phyloP scores from a whole-genome alignment of 1,140 invertebrate genomes.

The Sitodiplosis mosellana region DNA sequence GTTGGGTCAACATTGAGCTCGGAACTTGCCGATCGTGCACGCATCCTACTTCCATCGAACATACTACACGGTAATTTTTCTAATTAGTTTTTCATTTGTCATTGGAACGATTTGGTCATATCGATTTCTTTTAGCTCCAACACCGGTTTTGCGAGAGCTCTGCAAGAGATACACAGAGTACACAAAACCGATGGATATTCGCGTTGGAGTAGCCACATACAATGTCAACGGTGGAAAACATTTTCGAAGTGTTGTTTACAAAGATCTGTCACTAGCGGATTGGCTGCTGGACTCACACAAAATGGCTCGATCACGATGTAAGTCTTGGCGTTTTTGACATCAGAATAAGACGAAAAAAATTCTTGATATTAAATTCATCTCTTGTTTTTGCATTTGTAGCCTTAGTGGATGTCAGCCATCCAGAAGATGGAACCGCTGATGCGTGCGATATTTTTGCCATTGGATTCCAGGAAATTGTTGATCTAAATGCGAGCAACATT shows the following conservation, averaged over 20 bases:
- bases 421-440: slow-evolving; percentile 28
- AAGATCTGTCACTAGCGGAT: slow-evolving; percentile 79
- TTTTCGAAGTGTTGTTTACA: slow-evolving; percentile 91
- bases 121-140: slow-evolving; percentile 36
- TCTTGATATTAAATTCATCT: slow-evolving; percentile 2
- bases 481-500: slow-evolving; percentile 96
- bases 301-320: slow-evolving; percentile 16
- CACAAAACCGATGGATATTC: slow-evolving; percentile 46
- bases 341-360: neutral
- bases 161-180: slow-evolving; percentile 72
- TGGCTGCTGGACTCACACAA: slow-evolving; percentile 75
- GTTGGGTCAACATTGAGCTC: slow-evolving; percentile 80
- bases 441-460: slow-evolving; percentile 89
- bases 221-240: slow-evolving; percentile 99
- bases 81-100: slow-evolving; percentile 22
- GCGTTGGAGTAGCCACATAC: slow-evolving; percentile 87
- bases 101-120: neutral
- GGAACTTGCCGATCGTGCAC: slow-evolving; percentile 75
- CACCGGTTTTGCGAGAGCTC: slow-evolving; percentile 60
- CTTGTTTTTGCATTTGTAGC: slow-evolving; percentile 6
- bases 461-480: slow-evolving; percentile 98
- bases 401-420: slow-evolving; percentile 28
- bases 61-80: slow-evolving; percentile 44
- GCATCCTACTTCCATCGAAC: slow-evolving; percentile 70
- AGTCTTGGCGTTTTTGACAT: neutral